Percentiles rank a stretch among this genome's conserved stretches.
phyloP scores from a whole-genome alignment of 2,888 invertebrate species.

The Leptarthrus brevirostris region DNA sequence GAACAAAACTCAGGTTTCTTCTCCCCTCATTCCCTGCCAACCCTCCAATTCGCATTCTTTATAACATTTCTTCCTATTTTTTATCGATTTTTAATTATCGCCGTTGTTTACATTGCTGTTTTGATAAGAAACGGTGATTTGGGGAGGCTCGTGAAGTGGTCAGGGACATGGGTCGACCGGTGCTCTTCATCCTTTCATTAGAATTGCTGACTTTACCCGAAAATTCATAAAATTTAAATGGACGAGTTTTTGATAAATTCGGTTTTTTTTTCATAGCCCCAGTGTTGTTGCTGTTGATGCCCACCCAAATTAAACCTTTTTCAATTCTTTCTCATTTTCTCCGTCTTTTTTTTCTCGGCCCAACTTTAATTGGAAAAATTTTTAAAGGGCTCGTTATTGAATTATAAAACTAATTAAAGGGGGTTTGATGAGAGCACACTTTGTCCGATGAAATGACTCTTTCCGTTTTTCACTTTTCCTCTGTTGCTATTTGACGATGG shows the following conservation, averaged over 20 bases:
- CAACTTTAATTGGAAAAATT: conserved; percentile 54
- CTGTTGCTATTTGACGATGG: conserved; percentile 11
- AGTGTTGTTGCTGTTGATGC: conserved; percentile 16
- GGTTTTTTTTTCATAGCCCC: too few species aligned
- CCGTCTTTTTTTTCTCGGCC: conserved; percentile 41
- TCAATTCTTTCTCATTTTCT: conserved; percentile 44
- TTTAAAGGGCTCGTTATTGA: conserved; percentile 53
- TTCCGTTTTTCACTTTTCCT: neutral
- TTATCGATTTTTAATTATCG: conserved; percentile 53
- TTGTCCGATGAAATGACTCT: neutral
- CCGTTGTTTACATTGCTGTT: conserved; percentile 47
- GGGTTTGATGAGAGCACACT: conserved; percentile 47
- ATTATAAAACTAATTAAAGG: conserved; percentile 54
- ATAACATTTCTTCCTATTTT: conserved; percentile 30
- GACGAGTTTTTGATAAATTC: conserved; percentile 44
- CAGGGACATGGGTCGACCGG: neutral
- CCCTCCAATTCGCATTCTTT: neutral
- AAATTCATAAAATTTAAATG: conserved; percentile 46
- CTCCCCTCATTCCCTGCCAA: too few species aligned
- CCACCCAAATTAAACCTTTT: conserved; percentile 40
- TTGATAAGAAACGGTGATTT: conserved; percentile 48
- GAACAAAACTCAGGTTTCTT: neutral
- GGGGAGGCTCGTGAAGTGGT: neutral
- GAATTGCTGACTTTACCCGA: conserved; percentile 36
- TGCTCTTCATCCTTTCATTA: conserved; percentile 33